phyloP scores from a whole-genome alignment of 2,888 invertebrate genomes.

The Apodemia mormo region DNA sequence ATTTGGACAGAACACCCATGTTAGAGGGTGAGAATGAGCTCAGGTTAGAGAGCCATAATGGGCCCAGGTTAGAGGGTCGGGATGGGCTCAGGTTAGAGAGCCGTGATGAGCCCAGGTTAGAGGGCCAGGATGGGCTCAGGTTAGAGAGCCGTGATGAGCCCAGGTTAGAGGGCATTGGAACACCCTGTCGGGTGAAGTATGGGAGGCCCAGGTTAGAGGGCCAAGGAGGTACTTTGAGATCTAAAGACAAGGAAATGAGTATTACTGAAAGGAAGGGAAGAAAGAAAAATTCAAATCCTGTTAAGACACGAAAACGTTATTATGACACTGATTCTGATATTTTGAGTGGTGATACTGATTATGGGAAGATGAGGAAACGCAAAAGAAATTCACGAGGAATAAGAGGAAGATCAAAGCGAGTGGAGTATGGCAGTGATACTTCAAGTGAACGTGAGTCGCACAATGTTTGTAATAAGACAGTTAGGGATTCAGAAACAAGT shows the following conservation, averaged over 20 bases:
- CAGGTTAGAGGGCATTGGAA: background rate
- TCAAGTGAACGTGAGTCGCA: background rate
- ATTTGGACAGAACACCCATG: background rate
- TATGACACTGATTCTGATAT: background rate
- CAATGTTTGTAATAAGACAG: background rate
- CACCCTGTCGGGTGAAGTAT: too few relatives aligned
- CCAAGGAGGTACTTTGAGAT: too few relatives aligned
- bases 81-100: too few relatives aligned
- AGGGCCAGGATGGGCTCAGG: background rate
- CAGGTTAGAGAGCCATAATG: background rate
- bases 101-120: too few relatives aligned
- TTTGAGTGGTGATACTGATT: background rate
- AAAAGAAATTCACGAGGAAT: background rate
- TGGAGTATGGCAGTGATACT: background rate
- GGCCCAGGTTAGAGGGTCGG: background rate
- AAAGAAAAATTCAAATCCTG: background rate
- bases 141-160: background rate
- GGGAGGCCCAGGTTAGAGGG: too few relatives aligned
- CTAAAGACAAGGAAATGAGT: background rate
- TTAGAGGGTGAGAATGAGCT: background rate
- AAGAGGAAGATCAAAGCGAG: background rate
- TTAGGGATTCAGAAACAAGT: background rate
- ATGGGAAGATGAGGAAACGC: background rate
- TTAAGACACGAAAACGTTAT: background rate
- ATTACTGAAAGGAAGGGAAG: background rate